A percentile compares a stretch with the other conserved stretches of the same genome.
Evolutionary conservation across 2,888 invertebrate species (phyloP).

Genomic region (Callinectes sapidus): DNA sequence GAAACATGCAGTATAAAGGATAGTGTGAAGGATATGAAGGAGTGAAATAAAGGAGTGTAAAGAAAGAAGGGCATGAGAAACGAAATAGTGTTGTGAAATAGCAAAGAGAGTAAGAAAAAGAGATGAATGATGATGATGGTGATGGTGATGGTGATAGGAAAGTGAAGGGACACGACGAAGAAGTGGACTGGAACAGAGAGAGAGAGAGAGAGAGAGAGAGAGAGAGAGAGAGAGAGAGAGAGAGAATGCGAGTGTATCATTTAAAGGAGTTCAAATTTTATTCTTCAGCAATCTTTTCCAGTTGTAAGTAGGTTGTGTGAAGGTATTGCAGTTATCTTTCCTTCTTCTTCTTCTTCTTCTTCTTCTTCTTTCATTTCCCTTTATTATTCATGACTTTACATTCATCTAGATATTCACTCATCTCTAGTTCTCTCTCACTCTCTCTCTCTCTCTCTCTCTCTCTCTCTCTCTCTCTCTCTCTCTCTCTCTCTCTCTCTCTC

Average conservation of each 20-base stretch:
- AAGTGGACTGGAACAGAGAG: background rate
- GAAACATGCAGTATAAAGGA: no score
- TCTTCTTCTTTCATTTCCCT: background rate
- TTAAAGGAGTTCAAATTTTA: background rate
- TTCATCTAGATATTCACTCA: no score
- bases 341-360: background rate
- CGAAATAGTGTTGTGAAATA: background rate
- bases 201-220: background rate
- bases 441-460: no score
- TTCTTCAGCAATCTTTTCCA: background rate
- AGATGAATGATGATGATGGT: background rate
- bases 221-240: background rate
- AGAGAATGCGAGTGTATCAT: background rate
- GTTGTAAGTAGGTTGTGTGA: background rate
- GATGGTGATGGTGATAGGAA: background rate
- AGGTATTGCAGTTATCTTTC: background rate
- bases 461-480: no score
- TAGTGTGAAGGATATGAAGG: no score
- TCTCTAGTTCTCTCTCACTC: no score
- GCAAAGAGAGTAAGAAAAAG: background rate
- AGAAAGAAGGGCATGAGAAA: background rate
- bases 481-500: conserved; percentile 34
- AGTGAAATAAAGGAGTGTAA: background rate
- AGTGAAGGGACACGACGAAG: background rate
- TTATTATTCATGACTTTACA: background rate